Percentiles rank a stretch among this genome's conserved stretches.
Conservation (phyloP, 2,797 vertebrate species). For the Dendrocincla tyrannina region DNA sequence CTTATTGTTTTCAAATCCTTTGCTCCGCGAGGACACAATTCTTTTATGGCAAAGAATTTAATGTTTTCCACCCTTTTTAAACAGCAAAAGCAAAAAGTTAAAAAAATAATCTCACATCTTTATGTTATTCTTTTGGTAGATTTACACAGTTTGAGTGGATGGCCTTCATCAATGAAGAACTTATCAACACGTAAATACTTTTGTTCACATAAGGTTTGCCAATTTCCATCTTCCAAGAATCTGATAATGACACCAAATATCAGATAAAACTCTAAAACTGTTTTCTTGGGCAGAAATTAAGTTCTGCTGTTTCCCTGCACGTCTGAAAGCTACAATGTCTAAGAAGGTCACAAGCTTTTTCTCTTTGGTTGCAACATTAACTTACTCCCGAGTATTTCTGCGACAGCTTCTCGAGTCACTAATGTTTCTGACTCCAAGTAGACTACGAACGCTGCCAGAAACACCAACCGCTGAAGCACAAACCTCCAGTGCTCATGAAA, state of each 20-base stretch:
- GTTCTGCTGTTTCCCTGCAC: not conserved
- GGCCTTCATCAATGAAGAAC: not conserved
- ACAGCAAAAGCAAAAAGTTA: not conserved
- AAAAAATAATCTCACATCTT: not conserved
- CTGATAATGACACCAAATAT: not conserved
- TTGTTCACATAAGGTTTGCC: not conserved
- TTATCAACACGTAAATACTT: not conserved
- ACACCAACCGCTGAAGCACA: conserved; percentile 91
- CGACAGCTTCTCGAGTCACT: conserved; percentile 90
- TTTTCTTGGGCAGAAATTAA: not conserved
- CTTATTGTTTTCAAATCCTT: not conserved
- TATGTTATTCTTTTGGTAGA: not conserved
- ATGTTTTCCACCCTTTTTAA: not conserved
- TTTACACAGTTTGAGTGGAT: not conserved
- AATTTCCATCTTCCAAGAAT: not conserved
- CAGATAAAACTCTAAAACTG: not conserved
- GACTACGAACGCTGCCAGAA: conserved; percentile 90
- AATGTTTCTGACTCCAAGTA: conserved; percentile 92
- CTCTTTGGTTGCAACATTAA: not conserved
- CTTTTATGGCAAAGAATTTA: not conserved
- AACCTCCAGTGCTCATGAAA: conserved; percentile 99
- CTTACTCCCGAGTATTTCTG: conserved; percentile 94
- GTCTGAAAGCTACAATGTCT: not conserved
- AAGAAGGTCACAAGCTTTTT: not conserved
- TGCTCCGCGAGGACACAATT: not conserved